phyloP scores from a whole-genome alignment of 2,113 vertebrate genomes.

The Vimba vimba region DNA sequence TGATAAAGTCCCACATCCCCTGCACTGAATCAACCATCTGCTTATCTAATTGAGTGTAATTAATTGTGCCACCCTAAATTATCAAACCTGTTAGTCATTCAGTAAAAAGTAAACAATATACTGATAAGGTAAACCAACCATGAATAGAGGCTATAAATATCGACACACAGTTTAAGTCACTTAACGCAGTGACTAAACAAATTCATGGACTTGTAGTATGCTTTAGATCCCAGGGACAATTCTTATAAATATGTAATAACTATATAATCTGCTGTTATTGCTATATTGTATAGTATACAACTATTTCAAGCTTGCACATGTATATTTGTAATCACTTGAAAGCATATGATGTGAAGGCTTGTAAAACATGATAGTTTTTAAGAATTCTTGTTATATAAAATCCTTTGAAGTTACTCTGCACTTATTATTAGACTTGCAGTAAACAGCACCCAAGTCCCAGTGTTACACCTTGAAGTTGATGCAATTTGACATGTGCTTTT shows the following conservation, averaged over 20 bases:
- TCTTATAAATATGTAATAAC: not conserved
- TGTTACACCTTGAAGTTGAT: constrained; percentile 61
- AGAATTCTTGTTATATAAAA: not conserved
- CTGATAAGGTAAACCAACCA: constrained; percentile 64
- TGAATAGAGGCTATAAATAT: constrained; percentile 26
- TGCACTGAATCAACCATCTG: constrained; percentile 71
- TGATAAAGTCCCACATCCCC: constrained; percentile 66
- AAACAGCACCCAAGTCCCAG: constrained; percentile 52
- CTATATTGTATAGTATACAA: not conserved
- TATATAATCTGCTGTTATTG: not conserved
- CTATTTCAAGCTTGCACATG: not conserved
- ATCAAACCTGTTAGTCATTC: constrained; percentile 72
- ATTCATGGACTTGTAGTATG: not conserved
- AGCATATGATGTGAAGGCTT: not conserved
- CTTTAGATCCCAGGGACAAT: not conserved
- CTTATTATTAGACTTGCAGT: constrained; percentile 40
- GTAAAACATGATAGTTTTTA: not conserved
- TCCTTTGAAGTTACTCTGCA: constrained; percentile 32
- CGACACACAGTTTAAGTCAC: constrained; percentile 18
- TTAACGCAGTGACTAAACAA: constrained; percentile 18
- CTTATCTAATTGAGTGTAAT: constrained; percentile 78
- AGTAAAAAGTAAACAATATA: constrained; percentile 67
- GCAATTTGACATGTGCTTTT: constrained; percentile 65
- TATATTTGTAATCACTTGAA: not conserved
- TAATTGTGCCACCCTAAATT: constrained; percentile 76